Evolutionary conservation across 2,113 vertebrate species (phyloP), one percentile per base, ranked within the genome.

Genomic region (Cryptotis parvus): DNA sequence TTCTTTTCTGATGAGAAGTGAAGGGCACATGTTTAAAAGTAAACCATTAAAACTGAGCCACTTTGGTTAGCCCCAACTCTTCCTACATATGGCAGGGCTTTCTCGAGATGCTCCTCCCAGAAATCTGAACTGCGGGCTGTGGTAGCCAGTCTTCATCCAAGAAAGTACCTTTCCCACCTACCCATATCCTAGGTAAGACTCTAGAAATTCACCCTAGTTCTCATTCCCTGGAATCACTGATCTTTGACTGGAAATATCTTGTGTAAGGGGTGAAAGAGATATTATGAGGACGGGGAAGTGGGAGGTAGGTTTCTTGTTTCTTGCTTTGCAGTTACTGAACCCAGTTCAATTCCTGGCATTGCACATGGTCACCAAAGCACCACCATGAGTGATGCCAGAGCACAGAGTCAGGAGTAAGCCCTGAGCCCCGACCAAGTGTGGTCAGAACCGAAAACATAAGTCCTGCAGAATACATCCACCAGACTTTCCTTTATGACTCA

Each of bases 1-100:
- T 69, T 95, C 69, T 87, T 52, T 22, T 79, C 65, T 84, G 92
- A 84, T 39, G 41, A 87, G 26, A 18, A 89, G 33, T 78, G 39
- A 84, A 24, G 45, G 15, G 70, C 14, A 55, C 31, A 45, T 66
- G 66, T 52, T 69, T 58, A 82, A 92, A 89, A 41, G 20, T 39
- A 66, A 33, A 7, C 3, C 24, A 79, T 85, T 93, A 45, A 73
- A 52, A 75, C 35, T 65, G 35, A 93, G 87, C 12, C 39, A 82
- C 45, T 74, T 79, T 52, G 33, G 12, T 73, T 66, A 82, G 81
- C 35, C 15, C 24, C 9, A 63, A 49, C 11, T 41, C 24, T n/a
- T 43, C 41, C 33, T 43, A 5, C 12, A n/a, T 3, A n/a, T 1
- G 35, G 3, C 45, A 55, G 66, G 27, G 37, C 39, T 84, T 6